Evolutionary conservation across 2,113 vertebrate genomes (phyloP).

Genomic region (Microcebus murinus): DNA sequence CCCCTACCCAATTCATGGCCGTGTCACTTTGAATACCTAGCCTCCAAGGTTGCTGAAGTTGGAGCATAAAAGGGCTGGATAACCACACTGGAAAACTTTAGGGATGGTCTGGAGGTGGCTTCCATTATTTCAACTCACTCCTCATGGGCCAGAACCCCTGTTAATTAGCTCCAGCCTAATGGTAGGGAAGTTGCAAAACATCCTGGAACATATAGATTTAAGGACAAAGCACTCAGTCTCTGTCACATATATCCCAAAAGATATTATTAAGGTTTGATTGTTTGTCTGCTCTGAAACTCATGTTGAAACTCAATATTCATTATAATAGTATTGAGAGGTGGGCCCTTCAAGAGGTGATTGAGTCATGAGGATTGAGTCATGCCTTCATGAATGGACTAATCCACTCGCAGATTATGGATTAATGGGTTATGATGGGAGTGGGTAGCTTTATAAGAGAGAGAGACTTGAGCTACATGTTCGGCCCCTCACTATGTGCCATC

Average conservation of each 20-base stretch:
- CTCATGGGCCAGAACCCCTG: neutral
- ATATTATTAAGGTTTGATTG: neutral
- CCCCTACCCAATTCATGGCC: neutral
- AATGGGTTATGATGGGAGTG: neutral
- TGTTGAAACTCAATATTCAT: neutral
- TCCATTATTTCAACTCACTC: neutral
- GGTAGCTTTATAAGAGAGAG: neutral
- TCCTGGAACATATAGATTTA: neutral
- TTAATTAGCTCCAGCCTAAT: neutral
- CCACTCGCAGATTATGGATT: neutral
- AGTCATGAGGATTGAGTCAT: neutral
- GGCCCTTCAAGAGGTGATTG: neutral
- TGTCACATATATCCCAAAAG: neutral
- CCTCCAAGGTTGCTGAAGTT: neutral
- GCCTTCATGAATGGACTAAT: neutral
- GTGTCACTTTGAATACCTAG: neutral
- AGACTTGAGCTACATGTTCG: neutral
- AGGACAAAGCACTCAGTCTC: neutral
- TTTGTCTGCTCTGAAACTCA: neutral
- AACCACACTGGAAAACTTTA: neutral
- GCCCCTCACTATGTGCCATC: neutral
- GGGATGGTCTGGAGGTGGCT: neutral
- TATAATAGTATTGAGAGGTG: neutral
- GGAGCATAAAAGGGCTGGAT: neutral
- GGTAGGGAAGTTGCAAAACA: neutral